Percentiles rank a stretch among this genome's conserved stretches.
These are phyloP conservation scores for Auanema sp. DNA, from an alignment of 2,888 invertebrate genomes.

Conservation along the genomic window DNA sequence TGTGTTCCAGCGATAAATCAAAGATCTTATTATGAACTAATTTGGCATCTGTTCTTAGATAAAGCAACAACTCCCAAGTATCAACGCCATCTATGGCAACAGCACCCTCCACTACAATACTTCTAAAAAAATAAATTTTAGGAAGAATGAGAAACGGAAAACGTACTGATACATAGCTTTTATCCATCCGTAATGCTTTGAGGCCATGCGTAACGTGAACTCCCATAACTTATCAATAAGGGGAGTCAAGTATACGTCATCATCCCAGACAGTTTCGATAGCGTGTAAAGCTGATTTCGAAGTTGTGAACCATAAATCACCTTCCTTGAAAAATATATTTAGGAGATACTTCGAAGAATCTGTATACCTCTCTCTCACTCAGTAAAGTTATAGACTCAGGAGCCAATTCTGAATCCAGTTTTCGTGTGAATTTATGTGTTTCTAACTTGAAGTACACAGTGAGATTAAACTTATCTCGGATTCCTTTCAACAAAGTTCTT, in stretches of 20 bases:
- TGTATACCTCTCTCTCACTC: constrained; percentile 12
- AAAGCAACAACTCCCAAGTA: constrained; percentile 20
- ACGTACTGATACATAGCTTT: constrained; percentile 27
- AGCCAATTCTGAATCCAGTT: constrained; percentile 21
- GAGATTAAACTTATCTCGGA: constrained; percentile 53
- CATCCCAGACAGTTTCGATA: constrained; percentile 71
- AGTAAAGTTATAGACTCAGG: constrained; percentile 15
- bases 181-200: constrained; percentile 71
- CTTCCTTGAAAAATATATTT: constrained; percentile 4
- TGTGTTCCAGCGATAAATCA: constrained; percentile 36
- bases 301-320: background rate
- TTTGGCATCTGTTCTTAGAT: constrained; percentile 15
- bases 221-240: constrained; percentile 80
- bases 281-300: constrained; percentile 11
- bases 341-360: background rate
- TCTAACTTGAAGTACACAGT: constrained; percentile 54
- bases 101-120: background rate
- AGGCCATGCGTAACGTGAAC: constrained; percentile 80
- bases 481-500: constrained; percentile 27
- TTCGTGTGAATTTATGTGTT: constrained; percentile 33
- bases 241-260: constrained; percentile 79
- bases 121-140: constrained; percentile 1
- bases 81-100: background rate
- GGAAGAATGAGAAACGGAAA: background rate
- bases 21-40: constrained; percentile 26